Evolutionary conservation across 2,113 vertebrate species (phyloP).

Genomic region (Gallinago paraguaiae): DNA sequence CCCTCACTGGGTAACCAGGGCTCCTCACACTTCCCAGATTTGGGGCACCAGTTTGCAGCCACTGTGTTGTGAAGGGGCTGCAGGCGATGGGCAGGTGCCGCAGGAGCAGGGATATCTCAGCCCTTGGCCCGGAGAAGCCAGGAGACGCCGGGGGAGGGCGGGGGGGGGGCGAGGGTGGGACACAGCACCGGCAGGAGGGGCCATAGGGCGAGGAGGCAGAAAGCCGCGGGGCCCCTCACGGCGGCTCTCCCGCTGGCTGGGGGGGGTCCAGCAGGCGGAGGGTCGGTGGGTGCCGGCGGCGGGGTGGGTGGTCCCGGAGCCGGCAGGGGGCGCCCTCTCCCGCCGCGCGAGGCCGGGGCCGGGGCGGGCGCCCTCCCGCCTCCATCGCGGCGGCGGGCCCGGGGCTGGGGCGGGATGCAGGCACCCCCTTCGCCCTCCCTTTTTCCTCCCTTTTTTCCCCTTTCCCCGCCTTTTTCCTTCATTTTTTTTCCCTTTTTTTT

Average conservation of each 20-base stretch:
- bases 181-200: neutral
- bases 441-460: too few relatives aligned
- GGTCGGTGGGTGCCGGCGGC: neutral
- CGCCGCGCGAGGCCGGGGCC: neutral
- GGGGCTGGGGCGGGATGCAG: neutral
- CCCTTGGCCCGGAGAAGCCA: too few relatives aligned
- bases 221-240: too few relatives aligned
- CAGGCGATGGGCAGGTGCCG: neutral
- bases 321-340: neutral
- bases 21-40: neutral
- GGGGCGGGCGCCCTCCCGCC: neutral
- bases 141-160: neutral
- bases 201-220: neutral
- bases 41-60: neutral
- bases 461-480: too few relatives aligned
- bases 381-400: neutral
- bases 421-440: neutral
- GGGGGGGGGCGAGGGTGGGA: neutral
- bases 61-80: rapidly evolving
- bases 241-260: neutral
- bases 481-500: too few relatives aligned
- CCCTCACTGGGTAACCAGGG: too few relatives aligned
- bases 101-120: neutral
- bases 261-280: too few relatives aligned
- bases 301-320: neutral